phyloP scores from a whole-genome alignment of 2,113 vertebrate genomes.

The Spermophilus dauricus region DNA sequence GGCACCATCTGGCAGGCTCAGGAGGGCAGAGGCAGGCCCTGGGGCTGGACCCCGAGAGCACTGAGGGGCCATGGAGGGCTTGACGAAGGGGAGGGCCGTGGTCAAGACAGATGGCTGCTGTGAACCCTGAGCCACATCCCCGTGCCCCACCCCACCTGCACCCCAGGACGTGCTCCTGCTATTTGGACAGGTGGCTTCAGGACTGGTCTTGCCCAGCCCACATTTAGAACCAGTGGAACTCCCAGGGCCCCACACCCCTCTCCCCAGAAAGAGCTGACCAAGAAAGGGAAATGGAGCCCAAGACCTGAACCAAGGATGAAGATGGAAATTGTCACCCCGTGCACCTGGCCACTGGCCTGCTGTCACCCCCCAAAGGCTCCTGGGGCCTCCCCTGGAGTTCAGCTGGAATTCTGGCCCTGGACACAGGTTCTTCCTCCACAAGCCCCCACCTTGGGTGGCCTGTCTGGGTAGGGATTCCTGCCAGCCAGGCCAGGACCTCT shows the following conservation, averaged over 20 bases:
- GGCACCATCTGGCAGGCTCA: no score
- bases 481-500: no score
- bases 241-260: neutral
- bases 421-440: fast-evolving
- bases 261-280: fast-evolving
- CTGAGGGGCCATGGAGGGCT: neutral
- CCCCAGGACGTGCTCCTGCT: neutral
- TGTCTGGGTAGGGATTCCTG: neutral
- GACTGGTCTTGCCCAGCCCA: neutral
- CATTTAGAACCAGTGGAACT: neutral
- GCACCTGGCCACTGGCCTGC: no score
- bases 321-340: no score
- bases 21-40: neutral
- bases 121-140: neutral
- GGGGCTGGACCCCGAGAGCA: neutral
- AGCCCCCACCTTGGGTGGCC: neutral
- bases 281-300: neutral
- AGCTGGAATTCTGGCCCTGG: no score
- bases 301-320: no score
- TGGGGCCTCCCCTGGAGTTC: neutral
- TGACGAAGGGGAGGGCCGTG: neutral
- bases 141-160: fast-evolving
- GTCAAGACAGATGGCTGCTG: neutral
- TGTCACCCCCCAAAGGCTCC: no score
- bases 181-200: neutral